Evolutionary conservation across 1,140 invertebrate genomes (phyloP).

Genomic region (Drosophila lini): DNA sequence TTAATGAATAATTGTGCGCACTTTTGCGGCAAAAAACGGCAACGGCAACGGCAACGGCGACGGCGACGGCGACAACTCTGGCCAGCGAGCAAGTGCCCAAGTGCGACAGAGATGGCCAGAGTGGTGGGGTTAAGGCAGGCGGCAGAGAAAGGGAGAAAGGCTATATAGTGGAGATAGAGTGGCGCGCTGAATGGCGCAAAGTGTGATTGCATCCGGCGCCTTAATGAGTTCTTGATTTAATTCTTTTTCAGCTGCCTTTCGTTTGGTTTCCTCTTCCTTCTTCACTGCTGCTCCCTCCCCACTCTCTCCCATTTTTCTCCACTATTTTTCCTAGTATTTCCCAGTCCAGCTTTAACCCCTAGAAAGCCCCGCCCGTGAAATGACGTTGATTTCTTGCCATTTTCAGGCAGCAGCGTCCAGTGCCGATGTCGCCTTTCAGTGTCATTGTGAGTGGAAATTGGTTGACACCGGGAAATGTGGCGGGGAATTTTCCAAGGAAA

Average conservation of each 20-base stretch:
- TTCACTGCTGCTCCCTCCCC: background rate
- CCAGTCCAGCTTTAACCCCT: background rate
- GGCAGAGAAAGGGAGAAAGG: background rate
- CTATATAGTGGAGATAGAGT: slow-evolving; percentile 42
- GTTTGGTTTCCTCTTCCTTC: slow-evolving; percentile 61
- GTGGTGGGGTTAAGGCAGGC: background rate
- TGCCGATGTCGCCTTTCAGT: slow-evolving; percentile 66
- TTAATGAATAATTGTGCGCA: slow-evolving; percentile 83
- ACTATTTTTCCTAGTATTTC: slow-evolving; percentile 8
- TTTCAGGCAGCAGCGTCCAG: slow-evolving; percentile 60
- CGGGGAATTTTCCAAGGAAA: background rate
- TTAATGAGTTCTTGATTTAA: slow-evolving; percentile 84
- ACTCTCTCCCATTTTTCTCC: slow-evolving; percentile 6
- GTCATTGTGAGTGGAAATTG: slow-evolving; percentile 73
- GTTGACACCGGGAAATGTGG: slow-evolving; percentile 42
- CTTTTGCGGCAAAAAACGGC: slow-evolving; percentile 81
- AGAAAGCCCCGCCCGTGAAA: slow-evolving; percentile 16
- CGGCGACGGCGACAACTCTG: slow-evolving; percentile 64
- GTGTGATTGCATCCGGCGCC: slow-evolving; percentile 84
- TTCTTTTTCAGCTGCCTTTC: slow-evolving; percentile 80
- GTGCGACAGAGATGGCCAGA: slow-evolving; percentile 14
- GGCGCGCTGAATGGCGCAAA: slow-evolving; percentile 79
- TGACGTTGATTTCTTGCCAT: slow-evolving; percentile 81
- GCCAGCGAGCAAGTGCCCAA: background rate
- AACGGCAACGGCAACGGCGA: slow-evolving; percentile 65